Base-by-base conservation (phyloP, 2,888 invertebrate genomes). In the Lasiommata megera region DNA sequence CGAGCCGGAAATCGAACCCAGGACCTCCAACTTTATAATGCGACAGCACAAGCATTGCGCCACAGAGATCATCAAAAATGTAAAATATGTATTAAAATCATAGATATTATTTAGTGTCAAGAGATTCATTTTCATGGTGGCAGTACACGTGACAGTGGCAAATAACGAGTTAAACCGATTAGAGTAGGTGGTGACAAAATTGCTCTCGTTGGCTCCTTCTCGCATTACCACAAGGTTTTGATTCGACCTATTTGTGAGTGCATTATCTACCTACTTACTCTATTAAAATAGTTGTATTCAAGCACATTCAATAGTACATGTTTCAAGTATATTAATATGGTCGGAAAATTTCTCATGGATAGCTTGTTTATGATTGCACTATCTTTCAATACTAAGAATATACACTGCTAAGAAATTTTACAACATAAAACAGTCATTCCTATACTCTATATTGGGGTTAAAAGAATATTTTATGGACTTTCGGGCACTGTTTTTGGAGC, bases 401-500 rank as follows among this genome's bases (percentile, higher is more conserved):
- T 28, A 29, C 8, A 29, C 1, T 14, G 8, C 14, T 31, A 46
- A 16, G 2, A 31, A 46, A 31, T 11, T 31, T 9, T 14, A 31
- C 37, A 18, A 29, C 43, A 12, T 50, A 50, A 50, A 54, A 50
- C 31, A n/a, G 17, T 18, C 34, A 1, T 52, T 29, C 54, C 23
- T 58, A 41, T 11, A 50, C 34, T 12, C 6, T 36, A 36, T 36
- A 54, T 23, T 46, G 29, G 31, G 23, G 18, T 36, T 52, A 51
- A 58, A 56, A 58, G 47, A 41, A 46, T 23, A 47, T 61, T 58
- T 61, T 50, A 56, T 60, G 47, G 52, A 46, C 41, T 50, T 46
- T 55, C 18, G 47, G 17, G 31, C 23, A 56, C 29, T 47, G 17
- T 34, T 56, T 53, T 55, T 56, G 36, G 36, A 43, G 43, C 37